Conservation (phyloP, 2,113 vertebrate genomes). For the Callopanchax toddi region DNA sequence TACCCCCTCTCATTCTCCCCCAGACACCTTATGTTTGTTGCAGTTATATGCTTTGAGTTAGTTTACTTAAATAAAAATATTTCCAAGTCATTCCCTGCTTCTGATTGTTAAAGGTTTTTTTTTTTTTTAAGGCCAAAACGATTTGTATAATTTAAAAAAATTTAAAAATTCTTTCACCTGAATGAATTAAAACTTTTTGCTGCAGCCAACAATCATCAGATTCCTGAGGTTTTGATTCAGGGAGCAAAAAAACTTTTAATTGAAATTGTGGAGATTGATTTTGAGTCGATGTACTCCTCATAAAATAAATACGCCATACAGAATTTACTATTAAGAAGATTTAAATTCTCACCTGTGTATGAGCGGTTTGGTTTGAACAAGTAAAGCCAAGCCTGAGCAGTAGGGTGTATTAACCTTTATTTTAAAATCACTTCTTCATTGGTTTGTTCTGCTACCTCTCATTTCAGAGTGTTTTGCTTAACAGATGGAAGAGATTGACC, state of each 20-base stretch:
- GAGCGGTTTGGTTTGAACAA: neutral
- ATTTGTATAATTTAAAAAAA: too few relatives aligned
- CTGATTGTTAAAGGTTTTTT: too few relatives aligned
- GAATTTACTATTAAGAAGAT: neutral
- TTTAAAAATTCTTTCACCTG: too few relatives aligned
- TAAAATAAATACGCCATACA: neutral
- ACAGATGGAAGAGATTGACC: neutral
- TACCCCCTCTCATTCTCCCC: too few relatives aligned
- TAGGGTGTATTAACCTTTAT: conserved; percentile 1
- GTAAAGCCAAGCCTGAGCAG: neutral
- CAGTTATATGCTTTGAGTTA: too few relatives aligned
- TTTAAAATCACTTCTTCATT: neutral
- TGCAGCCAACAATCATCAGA: neutral
- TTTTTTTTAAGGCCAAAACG: too few relatives aligned
- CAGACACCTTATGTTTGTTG: too few relatives aligned
- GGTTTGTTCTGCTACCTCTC: neutral
- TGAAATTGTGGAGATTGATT: neutral
- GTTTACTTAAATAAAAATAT: too few relatives aligned
- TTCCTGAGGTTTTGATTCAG: neutral
- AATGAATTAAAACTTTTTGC: neutral
- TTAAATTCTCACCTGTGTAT: neutral
- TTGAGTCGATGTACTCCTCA: neutral
- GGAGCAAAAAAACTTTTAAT: neutral
- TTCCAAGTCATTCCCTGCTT: too few relatives aligned
- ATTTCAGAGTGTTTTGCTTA: conserved; percentile 10